Evolutionary conservation across 2,797 vertebrate species (phyloP), one percentile per base, ranked within the genome.

Genomic region (Pipistrellus pipistrellus): DNA sequence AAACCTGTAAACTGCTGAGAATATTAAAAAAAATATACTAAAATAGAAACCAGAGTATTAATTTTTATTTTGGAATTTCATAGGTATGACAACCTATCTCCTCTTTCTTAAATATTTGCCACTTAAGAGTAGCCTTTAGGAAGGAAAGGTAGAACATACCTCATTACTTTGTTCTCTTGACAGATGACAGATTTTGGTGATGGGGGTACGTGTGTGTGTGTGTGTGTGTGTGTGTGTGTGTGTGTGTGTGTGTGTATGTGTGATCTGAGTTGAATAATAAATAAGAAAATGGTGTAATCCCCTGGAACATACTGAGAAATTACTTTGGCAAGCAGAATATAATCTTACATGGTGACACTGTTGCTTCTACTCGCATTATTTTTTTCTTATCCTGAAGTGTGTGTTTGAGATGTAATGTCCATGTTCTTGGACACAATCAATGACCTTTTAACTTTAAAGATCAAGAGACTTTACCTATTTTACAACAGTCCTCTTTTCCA

Each of bases 51-150:
- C 32, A 69, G 71, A 87, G 35, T 83, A 21, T 80, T 83, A 71
- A 51, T 35, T 78, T 93, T 88, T 83, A 57, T 75, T 75, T 90
- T 71, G n/a, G 9, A 35, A 80, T 83, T 48, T 81, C n/a, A 57
- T 41, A 68, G 5, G 8, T 73, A 59, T 5, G 30, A 44, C 27
- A 87, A 32, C 12, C 59, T 30, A 30, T 62, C 59, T 64, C 21
- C 71, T 15, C 11, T 76, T 81, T 66, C 9, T 64, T 48, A 64
- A 66, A 89, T 4, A 44, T 44, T 44, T 44, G 10, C 20, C 3
- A 18, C 88, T 84, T 59, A 72, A 73, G 69, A 71, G n/a, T 18
- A 7, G 4, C 2, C 15, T 51, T 72, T 51, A n/a, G 76, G 27
- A 64, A 30, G 57, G 20, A 78, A 77, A 71, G 53, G 17, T 71